Evolutionary conservation across 2,113 vertebrate genomes (phyloP).

Genomic region (Peromyscus leucopus): DNA sequence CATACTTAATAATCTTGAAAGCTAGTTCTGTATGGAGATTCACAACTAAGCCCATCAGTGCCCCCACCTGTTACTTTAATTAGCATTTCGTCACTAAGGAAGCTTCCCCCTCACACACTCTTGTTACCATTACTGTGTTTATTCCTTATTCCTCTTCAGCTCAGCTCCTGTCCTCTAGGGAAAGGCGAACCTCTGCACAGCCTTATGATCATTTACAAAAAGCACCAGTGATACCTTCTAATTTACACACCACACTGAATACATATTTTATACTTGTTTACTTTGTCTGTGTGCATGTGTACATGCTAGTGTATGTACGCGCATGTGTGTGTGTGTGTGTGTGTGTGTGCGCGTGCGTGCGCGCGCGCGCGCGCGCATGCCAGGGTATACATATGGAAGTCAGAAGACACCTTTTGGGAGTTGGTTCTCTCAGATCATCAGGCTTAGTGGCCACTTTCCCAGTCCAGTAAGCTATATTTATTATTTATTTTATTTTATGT

Average conservation of each 20-base stretch:
- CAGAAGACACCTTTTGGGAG: background rate
- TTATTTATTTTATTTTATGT: too few species aligned
- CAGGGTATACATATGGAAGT: background rate
- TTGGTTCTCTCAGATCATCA: background rate
- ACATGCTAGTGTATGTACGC: too few species aligned
- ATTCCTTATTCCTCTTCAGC: slow-evolving; percentile 27
- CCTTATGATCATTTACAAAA: slow-evolving; percentile 56
- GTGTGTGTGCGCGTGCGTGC: background rate
- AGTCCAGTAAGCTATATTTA: background rate
- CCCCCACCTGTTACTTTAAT: slow-evolving; percentile 5
- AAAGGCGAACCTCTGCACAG: background rate
- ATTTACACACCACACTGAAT: background rate
- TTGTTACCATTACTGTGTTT: background rate
- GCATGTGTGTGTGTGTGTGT: background rate
- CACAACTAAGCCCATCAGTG: slow-evolving; percentile 17
- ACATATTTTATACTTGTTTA: background rate
- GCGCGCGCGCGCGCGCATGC: fast-evolving
- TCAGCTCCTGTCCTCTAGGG: slow-evolving; percentile 7
- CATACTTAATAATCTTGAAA: slow-evolving; percentile 1
- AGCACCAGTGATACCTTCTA: background rate
- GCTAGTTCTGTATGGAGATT: slow-evolving; percentile 42
- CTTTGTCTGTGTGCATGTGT: too few species aligned
- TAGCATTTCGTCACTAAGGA: background rate
- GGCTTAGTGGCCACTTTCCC: background rate
- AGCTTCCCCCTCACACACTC: background rate